A percentile compares a stretch with the other conserved stretches of the same genome.
Conservation (phyloP, 2,888 invertebrate genomes). For the Byasa hedistus region DNA sequence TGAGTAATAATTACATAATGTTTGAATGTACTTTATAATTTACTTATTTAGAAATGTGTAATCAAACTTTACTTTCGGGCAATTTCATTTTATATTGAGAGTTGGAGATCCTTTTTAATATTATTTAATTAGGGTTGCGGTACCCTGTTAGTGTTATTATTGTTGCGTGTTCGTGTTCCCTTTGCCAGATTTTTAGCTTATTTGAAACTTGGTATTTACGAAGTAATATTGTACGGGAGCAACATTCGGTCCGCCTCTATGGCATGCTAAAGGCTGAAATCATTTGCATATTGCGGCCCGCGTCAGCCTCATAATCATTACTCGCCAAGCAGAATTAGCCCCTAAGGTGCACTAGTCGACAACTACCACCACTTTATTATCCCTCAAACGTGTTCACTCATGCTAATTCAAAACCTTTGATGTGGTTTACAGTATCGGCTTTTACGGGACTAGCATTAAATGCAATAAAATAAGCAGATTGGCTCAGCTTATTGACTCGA, state of each 20-base stretch:
- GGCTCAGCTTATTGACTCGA: constrained; percentile 35
- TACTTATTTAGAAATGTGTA: too few relatives aligned
- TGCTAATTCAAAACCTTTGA: constrained; percentile 75
- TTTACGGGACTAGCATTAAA: constrained; percentile 40
- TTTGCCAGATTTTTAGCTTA: constrained; percentile 15
- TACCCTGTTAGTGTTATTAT: constrained; percentile 17
- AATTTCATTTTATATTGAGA: too few relatives aligned
- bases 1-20: too few relatives aligned
- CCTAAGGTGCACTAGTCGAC: constrained; percentile 73
- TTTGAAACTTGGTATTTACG: constrained; percentile 39
- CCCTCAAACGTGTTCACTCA: constrained; percentile 69
- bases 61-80: too few relatives aligned
- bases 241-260: constrained; percentile 38
- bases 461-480: constrained; percentile 39
- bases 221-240: constrained; percentile 48
- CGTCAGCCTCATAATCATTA: constrained; percentile 72
- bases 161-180: constrained; percentile 9
- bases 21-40: too few relatives aligned
- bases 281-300: constrained; percentile 75
- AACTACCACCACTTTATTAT: constrained; percentile 72
- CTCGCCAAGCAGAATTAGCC: constrained; percentile 72
- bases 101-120: neutral
- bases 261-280: constrained; percentile 68
- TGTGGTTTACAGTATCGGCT: constrained; percentile 57
- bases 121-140: neutral